These are phyloP conservation scores for Mirounga angustirostris DNA, from an alignment of 2,113 vertebrate genomes.

Conservation along the genomic window DNA sequence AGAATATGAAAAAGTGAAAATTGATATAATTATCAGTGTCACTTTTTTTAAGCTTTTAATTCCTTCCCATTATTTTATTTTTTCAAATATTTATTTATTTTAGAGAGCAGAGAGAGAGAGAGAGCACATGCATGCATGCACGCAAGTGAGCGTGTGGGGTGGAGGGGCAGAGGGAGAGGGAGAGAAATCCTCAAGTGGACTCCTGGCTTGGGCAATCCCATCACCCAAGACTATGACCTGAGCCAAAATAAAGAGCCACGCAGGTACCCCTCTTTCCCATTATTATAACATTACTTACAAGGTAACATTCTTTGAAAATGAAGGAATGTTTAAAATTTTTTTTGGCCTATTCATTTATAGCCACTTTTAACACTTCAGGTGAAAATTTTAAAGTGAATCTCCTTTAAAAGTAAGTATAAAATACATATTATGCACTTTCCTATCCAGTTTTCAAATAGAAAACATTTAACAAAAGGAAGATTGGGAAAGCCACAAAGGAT, in stretches of 20 bases:
- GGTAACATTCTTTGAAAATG: not conserved
- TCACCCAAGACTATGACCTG: no score
- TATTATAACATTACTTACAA: not conserved
- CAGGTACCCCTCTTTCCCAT: no score
- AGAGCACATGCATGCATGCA: no score
- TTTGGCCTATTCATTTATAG: not conserved
- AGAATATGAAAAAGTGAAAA: conserved; percentile 1
- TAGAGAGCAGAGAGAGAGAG: no score
- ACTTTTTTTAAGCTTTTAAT: not conserved
- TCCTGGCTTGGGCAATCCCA: no score
- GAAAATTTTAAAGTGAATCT: not conserved
- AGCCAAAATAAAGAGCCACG: no score
- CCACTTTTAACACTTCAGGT: not conserved
- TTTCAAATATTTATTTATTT: no score
- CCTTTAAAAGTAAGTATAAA: conserved; percentile 16
- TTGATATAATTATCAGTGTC: not conserved
- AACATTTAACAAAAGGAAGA: not conserved
- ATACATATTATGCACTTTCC: not conserved
- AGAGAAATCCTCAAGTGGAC: no score
- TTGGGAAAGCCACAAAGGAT: not conserved
- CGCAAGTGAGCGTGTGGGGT: no score
- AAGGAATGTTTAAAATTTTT: not conserved
- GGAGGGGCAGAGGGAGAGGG: no score
- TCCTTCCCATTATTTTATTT: not conserved
- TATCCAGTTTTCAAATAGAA: not conserved